Conservation (phyloP, 2,113 vertebrate species). For the Raja brachyura region DNA sequence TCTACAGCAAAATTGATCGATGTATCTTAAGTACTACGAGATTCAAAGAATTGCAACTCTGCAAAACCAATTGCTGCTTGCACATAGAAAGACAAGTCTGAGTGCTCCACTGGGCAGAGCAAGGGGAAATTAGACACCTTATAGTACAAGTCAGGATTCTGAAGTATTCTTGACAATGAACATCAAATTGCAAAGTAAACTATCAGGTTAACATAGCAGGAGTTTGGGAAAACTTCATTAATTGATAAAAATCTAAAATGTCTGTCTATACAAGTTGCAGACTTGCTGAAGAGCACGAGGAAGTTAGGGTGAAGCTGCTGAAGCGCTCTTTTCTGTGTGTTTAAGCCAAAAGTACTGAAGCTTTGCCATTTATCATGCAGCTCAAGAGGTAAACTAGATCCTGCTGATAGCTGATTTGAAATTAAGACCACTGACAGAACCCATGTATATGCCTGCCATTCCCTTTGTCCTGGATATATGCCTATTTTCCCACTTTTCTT, state of each 20-base stretch:
- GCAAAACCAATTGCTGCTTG: not conserved
- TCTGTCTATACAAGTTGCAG: constrained; percentile 38
- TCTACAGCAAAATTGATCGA: not conserved
- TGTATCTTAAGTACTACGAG: not conserved
- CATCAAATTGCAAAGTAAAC: constrained; percentile 47
- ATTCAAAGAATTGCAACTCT: not conserved
- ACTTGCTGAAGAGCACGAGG: not conserved
- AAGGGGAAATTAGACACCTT: not conserved
- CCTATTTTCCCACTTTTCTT: not conserved
- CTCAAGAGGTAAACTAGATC: not conserved
- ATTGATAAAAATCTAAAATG: constrained; percentile 60
- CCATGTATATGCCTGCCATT: not conserved
- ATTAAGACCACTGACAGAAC: not conserved
- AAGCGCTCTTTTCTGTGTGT: not conserved
- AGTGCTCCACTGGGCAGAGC: not conserved
- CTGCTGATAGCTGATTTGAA: not conserved
- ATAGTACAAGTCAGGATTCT: not conserved
- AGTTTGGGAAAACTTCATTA: constrained; percentile 57
- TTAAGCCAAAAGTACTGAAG: not conserved
- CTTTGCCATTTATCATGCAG: constrained; percentile 6
- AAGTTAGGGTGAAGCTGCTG: not conserved
- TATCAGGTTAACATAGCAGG: constrained; percentile 40
- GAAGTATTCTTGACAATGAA: constrained; percentile 49
- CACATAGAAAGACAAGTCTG: not conserved
- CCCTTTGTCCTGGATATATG: not conserved